Conservation (phyloP, 2,797 vertebrate species). For the Echeneis naucrates region DNA sequence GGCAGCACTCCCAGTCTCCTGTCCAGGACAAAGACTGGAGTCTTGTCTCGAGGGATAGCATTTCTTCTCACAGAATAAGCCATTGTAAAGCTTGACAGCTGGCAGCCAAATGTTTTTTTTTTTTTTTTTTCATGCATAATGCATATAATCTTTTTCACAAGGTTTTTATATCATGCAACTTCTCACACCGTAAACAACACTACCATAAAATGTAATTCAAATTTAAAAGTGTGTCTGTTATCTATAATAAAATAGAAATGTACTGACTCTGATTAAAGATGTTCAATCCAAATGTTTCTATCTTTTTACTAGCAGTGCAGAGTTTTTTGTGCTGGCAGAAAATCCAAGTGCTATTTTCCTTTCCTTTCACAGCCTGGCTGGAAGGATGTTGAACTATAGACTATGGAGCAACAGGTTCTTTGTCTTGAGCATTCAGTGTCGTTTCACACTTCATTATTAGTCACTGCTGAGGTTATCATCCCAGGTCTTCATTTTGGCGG, state of each 20-base stretch:
- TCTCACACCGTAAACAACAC: neutral
- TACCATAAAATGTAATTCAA: neutral
- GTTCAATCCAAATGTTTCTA: neutral
- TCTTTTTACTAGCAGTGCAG: neutral
- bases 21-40: constrained; percentile 48
- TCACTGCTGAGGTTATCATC: constrained; percentile 10
- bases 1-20: neutral
- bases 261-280: neutral
- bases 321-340: neutral
- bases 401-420: neutral
- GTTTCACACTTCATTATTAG: constrained; percentile 1
- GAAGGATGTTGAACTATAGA: neutral
- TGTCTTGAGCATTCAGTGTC: neutral
- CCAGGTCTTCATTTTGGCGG: neutral
- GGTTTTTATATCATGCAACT: neutral
- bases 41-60: neutral
- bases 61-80: neutral
- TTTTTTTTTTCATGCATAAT: neutral
- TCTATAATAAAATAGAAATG: neutral
- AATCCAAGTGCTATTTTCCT: neutral
- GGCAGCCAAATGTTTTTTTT: constrained; percentile 5
- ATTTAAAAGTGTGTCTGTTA: neutral
- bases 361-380: neutral
- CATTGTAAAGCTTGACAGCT: constrained; percentile 46
- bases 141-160: no score